These are phyloP conservation scores for Notamacropus eugenii DNA, from an alignment of 2,797 vertebrate genomes.

Conservation along the genomic window DNA sequence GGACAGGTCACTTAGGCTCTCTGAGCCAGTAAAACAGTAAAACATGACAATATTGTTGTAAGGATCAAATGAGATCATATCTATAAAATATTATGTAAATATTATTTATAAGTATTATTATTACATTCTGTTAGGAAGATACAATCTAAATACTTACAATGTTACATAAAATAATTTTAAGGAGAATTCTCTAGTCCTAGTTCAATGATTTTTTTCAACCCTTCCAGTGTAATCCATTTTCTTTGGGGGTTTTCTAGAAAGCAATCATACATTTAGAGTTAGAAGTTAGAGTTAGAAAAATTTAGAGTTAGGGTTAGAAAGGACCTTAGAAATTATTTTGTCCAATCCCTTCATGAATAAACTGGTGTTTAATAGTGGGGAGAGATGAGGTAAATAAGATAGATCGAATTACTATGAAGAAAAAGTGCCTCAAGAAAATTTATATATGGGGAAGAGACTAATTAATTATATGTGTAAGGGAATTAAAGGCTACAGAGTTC, in stretches of 20 bases:
- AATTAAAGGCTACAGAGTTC: neutral
- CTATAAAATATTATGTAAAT: neutral
- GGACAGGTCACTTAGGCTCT: neutral
- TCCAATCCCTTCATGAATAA: neutral
- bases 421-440: neutral
- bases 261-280: neutral
- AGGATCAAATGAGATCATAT: neutral
- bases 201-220: neutral
- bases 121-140: neutral
- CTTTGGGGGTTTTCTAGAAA: neutral
- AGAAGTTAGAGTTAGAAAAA: neutral
- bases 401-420: neutral
- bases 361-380: neutral
- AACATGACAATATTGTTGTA: neutral
- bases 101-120: neutral
- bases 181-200: neutral
- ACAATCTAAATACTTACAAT: neutral
- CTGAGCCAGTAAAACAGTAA: neutral
- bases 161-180: neutral
- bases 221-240: neutral
- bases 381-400: neutral
- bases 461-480: neutral
- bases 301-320: neutral
- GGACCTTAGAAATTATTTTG: neutral
- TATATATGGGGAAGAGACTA: neutral